A percentile compares a stretch with the other conserved stretches of the same genome.
Conservation (phyloP, 2,888 invertebrate species). For the Sarcophaga rosellei region DNA sequence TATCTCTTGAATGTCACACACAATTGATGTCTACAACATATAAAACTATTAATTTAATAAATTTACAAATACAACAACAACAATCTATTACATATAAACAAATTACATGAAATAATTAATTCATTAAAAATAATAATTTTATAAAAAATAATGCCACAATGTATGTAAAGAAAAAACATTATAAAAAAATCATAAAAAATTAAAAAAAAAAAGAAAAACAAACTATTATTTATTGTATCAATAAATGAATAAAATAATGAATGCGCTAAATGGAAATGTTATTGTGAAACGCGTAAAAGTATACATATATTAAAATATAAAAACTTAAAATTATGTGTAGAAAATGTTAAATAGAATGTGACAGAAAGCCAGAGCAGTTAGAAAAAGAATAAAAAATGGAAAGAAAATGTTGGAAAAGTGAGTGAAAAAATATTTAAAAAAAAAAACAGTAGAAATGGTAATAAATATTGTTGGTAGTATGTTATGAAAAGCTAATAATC, state of each 20-base stretch:
- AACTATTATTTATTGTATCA: slow-evolving; percentile 65
- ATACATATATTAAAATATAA: slow-evolving; percentile 42
- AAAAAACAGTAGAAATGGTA: slow-evolving; percentile 28
- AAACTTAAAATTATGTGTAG: slow-evolving; percentile 1
- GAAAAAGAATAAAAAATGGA: neutral
- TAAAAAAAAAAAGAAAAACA: neutral
- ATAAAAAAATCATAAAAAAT: slow-evolving; percentile 22
- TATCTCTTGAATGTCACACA: slow-evolving; percentile 52
- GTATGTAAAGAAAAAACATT: neutral
- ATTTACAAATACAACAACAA: neutral
- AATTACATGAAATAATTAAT: no score
- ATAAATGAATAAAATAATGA: slow-evolving; percentile 50
- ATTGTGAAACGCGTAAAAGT: slow-evolving; percentile 44
- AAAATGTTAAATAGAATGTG: slow-evolving; percentile 53
- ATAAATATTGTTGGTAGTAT: slow-evolving; percentile 42
- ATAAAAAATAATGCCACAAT: no score
- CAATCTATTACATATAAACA: no score
- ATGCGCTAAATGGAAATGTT: slow-evolving; percentile 14
- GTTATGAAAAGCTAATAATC: no score
- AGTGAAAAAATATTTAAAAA: slow-evolving; percentile 2
- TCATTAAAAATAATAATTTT: no score
- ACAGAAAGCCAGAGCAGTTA: neutral
- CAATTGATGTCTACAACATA: slow-evolving; percentile 57
- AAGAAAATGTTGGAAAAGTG: slow-evolving; percentile 37
- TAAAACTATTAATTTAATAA: slow-evolving; percentile 58